Conservation (phyloP, 2,888 invertebrate genomes). For the Drosophila anomelani region DNA sequence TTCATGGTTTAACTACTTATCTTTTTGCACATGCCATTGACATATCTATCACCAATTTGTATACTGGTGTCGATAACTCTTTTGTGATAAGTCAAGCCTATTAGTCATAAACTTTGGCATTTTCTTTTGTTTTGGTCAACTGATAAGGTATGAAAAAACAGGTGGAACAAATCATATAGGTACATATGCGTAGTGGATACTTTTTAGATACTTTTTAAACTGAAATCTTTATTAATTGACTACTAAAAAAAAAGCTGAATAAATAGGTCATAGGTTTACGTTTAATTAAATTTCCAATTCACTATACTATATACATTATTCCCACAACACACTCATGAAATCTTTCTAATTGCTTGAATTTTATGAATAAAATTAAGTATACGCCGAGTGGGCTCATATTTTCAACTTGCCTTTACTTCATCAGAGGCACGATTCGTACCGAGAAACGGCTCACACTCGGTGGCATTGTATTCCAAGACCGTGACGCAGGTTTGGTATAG, state of each 20-base stretch:
- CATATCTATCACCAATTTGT: slow-evolving; percentile 28
- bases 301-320: neutral
- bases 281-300: neutral
- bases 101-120: slow-evolving; percentile 24
- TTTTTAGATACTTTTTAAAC: neutral
- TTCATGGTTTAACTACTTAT: slow-evolving; percentile 4
- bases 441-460: slow-evolving; percentile 86
- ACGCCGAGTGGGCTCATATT: slow-evolving; percentile 5
- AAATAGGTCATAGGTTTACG: too few relatives aligned
- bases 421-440: slow-evolving; percentile 85
- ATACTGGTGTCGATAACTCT: slow-evolving; percentile 17
- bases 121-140: slow-evolving; percentile 29
- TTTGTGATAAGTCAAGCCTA: slow-evolving; percentile 33
- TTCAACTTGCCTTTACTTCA: slow-evolving; percentile 83
- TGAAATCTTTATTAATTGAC: neutral
- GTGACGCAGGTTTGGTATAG: slow-evolving; percentile 89
- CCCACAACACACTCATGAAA: neutral
- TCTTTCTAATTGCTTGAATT: slow-evolving; percentile 26
- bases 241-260: neutral
- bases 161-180: neutral
- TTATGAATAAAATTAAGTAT: slow-evolving; percentile 16
- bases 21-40: slow-evolving; percentile 15
- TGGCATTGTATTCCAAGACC: slow-evolving; percentile 86
- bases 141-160: slow-evolving; percentile 19
- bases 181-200: neutral